Evolutionary conservation across 2,888 invertebrate genomes (phyloP), one percentile per base, ranked within the genome.

Genomic region (Mythimna pallens): DNA sequence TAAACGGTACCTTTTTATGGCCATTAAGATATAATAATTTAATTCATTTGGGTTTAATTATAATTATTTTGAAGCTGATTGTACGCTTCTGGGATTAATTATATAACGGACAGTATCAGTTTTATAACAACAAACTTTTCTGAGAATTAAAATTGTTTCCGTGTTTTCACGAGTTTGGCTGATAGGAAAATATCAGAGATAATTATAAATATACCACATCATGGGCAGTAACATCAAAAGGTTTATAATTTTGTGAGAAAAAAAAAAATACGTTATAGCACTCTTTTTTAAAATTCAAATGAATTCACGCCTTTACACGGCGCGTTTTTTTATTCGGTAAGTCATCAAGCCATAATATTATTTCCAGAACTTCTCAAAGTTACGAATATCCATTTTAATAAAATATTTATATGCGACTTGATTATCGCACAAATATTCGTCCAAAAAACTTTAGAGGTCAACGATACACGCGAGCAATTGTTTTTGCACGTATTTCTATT

Each of bases 11-110:
- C 79, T 84, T 86, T 86, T 85, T 80, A 80, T 78, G 70, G 70
- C 83, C 78, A 81, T 86, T 85, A 84, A 78, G 81, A 83, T 84
- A 83, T 77, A 85, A 81, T 80, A 84, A 71, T 69, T 63, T 76
- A 55, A 86, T 82, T 79, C 73, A 80, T 75, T 82, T 62, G 74
- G 76, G 78, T 73, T 63, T 81, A 70, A 85, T 86, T 73, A 63
- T 77, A 72, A 84, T 81, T 82, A 74, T 81, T 78, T 66, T 47
- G 40, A 61, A 73, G 65, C 61, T 63, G 81, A 74, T 36, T 65
- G 62, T 50, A n/a, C 59, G 17, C 66, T 66, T 75, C 10, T 40
- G 83, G 76, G 76, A 81, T 67, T 82, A 43, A 72, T 78, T 61
- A 62, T 64, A 25, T 36, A 14, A 55, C 12, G 10, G 5, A 20